Percentiles rank a stretch among this genome's conserved stretches.
Evolutionary conservation across 2,888 invertebrate species (phyloP).

Genomic region (Ophraella communa): DNA sequence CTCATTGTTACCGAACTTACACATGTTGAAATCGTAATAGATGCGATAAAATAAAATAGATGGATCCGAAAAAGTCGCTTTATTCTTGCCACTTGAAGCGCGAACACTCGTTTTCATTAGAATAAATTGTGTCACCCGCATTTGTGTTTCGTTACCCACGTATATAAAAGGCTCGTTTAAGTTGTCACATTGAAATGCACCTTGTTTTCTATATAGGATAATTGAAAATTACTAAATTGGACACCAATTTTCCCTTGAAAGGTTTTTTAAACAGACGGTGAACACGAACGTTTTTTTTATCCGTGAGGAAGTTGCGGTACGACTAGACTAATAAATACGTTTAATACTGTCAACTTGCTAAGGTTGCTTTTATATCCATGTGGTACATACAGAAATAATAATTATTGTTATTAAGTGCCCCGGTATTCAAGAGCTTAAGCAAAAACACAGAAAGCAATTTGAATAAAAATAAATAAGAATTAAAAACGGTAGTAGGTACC

Average conservation of each 20-base stretch:
- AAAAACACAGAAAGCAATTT: too few relatives aligned
- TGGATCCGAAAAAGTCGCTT: constrained; percentile 30
- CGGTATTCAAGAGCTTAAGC: too few relatives aligned
- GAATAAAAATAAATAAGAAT: too few relatives aligned
- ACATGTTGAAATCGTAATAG: constrained; percentile 36
- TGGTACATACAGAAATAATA: too few relatives aligned
- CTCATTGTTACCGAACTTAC: constrained; percentile 35
- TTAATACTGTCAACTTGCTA: background rate
- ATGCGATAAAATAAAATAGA: constrained; percentile 35
- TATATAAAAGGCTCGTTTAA: constrained; percentile 34
- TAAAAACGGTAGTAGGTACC: too few relatives aligned
- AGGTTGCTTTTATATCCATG: background rate
- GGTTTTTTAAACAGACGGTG: constrained; percentile 23
- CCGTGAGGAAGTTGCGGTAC: constrained; percentile 9
- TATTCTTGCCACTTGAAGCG: constrained; percentile 33
- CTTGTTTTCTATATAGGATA: constrained; percentile 33
- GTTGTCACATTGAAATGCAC: constrained; percentile 37
- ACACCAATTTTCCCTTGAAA: constrained; percentile 29
- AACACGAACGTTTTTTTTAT: constrained; percentile 17
- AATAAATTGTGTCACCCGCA: constrained; percentile 36
- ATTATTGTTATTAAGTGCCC: too few relatives aligned
- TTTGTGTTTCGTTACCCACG: constrained; percentile 33
- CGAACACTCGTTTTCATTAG: constrained; percentile 34
- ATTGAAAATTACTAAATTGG: constrained; percentile 34
- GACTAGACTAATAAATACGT: constrained; percentile 13